Evolutionary conservation across 2,113 vertebrate species (phyloP), one percentile per base, ranked within the genome.

Genomic region (Phalacrocorax pelagicus): DNA sequence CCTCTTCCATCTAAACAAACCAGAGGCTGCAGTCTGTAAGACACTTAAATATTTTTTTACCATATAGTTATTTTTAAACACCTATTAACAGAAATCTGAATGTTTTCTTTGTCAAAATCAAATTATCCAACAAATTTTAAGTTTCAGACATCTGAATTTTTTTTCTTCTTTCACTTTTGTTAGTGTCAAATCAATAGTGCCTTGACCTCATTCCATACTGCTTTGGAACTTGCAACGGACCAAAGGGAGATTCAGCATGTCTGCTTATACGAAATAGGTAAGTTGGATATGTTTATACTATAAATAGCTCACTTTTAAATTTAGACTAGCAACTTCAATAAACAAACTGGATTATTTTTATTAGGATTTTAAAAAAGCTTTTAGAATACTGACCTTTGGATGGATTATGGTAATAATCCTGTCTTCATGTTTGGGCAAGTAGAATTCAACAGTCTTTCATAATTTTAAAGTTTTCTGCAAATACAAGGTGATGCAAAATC

Each of bases 141-240:
- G 36, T 69, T 44, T 77, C 20, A 38, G 22, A 11, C 42, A 47
- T 77, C 5, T 86, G 29, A 77, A 6, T 23, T 30, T 15, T 54
- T 58, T 46, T 51, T 17, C 27, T 89, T 52, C 47, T 92, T 92
- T 75, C 24, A 5, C 42, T 94, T 92, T 92, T 95, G 24, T 49
- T 92, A 99, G 99, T 99, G 99, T 98, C 99, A 99, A 92, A 99
- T 99, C 98, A 99, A 99, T 97, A 99, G 99, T 98, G 99, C 99
- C 97, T 98, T 99, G 98, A 98, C 98, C 57, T 99, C 99, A 70
- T 99, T 99, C 98, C 99, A 99, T 71, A 99, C 99, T 22, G 99
- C 99, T 85, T 95, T 99, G 98, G 99, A 99, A 92, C 99, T 99
- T 46, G 99, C 99, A 59, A 98, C 98, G 84, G 99, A 99, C 97